Base-by-base conservation (phyloP, 2,888 invertebrate genomes). In the Xiphydria camelus region DNA sequence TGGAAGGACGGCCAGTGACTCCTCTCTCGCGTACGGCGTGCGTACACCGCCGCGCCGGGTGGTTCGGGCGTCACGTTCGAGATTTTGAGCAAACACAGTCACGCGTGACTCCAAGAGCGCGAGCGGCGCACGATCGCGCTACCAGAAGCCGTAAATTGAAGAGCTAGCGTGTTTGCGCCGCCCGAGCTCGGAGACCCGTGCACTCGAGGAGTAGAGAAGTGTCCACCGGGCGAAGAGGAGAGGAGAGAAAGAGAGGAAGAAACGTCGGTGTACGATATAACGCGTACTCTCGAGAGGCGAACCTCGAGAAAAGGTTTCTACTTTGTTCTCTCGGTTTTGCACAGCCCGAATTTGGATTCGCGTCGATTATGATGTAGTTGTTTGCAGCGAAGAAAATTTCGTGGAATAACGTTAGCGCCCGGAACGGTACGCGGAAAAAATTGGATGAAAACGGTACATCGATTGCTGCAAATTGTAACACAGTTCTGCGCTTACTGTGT, bases 11-110 rank as follows among this genome's bases (percentile, higher is more conserved):
- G 62, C 39, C 64, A 55, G 62, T 62, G 67, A 67, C 67, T 65
- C 55, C 54, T 51, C 55, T 56, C 54, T 51, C 55, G 53, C 51
- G 42, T 43, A 26, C 10, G 26, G 2, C 5, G 14, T 14, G 26
- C n/a, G n/a, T n/a, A n/a, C n/a, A n/a, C n/a, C n/a, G n/a, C n/a
- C n/a, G n/a, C n/a, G n/a, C n/a, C n/a, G n/a, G n/a, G n/a, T n/a
- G n/a, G n/a, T n/a, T n/a, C n/a, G n/a, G n/a, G n/a, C n/a, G n/a
- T n/a, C n/a, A 4, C n/a, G 26, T 64, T 61, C 61, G 65, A 69
- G 70, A 69, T 64, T 69, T 66, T 65, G 62, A 64, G 62, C 60
- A 69, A 70, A 70, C 64, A 70, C 50, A 14, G 26, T 26, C 62
- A 48, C 60, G 51, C 49, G 59, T 51, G 52, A 58, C 53, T 36